Percentiles rank a stretch among this genome's conserved stretches.
These are phyloP conservation scores for Lepidurus arcticus DNA, from an alignment of 1,140 invertebrate species.

Conservation along the genomic window DNA sequence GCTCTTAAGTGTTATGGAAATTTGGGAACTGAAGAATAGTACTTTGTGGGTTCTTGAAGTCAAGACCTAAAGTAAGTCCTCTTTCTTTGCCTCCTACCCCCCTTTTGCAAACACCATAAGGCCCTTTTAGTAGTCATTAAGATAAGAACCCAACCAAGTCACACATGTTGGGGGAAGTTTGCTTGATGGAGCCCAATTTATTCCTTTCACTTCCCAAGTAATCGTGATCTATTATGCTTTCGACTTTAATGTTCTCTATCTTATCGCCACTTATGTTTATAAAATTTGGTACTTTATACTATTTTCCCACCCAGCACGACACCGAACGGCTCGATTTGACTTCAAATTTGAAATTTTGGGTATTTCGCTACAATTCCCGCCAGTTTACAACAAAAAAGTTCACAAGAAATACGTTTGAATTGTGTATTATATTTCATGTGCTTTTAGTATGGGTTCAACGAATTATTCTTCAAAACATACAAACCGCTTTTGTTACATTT, in stretches of 20 bases:
- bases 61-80: not conserved
- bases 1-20: conserved; percentile 1
- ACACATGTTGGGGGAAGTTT: not conserved
- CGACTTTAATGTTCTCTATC: not conserved
- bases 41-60: not conserved
- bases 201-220: not conserved
- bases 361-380: not conserved
- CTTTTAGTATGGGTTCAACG: too few species aligned
- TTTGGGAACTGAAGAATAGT: not conserved
- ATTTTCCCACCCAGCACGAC: not conserved
- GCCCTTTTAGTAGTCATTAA: conserved; percentile 15
- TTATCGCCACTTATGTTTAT: conserved; percentile 13
- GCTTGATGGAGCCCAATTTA: conserved; percentile 1
- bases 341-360: not conserved
- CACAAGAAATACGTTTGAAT: too few species aligned
- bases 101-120: conserved; percentile 11
- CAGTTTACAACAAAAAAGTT: too few species aligned
- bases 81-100: not conserved
- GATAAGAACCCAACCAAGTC: conserved; percentile 8
- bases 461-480: too few species aligned
- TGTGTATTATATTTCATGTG: too few species aligned
- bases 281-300: not conserved
- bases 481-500: too few species aligned
- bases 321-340: not conserved
- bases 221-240: not conserved